Percentiles rank a stretch among this genome's conserved stretches.
Evolutionary conservation across 2,113 vertebrate genomes (phyloP).

Genomic region (Mastomys coucha): DNA sequence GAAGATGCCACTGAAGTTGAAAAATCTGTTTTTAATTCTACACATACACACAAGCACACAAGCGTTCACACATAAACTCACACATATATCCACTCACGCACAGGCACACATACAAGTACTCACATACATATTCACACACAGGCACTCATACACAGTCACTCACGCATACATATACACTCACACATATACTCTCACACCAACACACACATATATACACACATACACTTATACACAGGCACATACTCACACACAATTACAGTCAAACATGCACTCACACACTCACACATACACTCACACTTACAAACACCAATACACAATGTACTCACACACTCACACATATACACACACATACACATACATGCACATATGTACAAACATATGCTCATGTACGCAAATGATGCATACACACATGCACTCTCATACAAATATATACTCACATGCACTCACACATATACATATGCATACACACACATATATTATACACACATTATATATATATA

Average conservation of each 20-base stretch:
- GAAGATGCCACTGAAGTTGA: neutral
- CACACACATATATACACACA: neutral
- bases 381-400: neutral
- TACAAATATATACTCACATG: neutral
- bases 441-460: neutral
- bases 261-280: neutral
- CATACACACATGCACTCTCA: neutral
- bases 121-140: neutral
- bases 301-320: too few species aligned
- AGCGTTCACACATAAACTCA: neutral
- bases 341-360: neutral
- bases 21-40: constrained; percentile 1
- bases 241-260: too few species aligned
- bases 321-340: too few species aligned
- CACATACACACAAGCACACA: neutral
- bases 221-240: neutral
- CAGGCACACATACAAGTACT: neutral
- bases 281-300: neutral
- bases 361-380: neutral
- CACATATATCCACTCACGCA: neutral
- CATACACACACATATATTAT: too few species aligned
- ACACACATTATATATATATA: neutral
- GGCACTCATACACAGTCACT: neutral
- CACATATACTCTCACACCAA: neutral
- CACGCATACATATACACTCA: neutral